Evolutionary conservation across 2,888 invertebrate species (phyloP), one percentile per base, ranked within the genome.

Genomic region (Noctuana brunneofusca): DNA sequence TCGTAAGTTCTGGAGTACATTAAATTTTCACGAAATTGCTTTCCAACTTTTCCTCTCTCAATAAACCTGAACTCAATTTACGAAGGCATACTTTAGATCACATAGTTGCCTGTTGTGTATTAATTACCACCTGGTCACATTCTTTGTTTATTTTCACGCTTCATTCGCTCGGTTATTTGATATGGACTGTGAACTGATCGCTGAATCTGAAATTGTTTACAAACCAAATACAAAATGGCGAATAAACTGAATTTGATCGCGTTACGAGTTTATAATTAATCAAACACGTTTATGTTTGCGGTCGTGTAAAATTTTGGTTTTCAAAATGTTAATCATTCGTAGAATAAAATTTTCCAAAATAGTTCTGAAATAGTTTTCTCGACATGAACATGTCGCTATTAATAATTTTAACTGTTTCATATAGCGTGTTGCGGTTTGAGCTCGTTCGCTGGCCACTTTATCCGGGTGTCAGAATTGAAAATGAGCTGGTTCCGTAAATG

Each of bases 1-100:
- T 83, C 76, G 74, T 83, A 87, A 91, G 84, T 89, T 89, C 75
- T 74, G 75, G 72, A 78, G 75, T 79, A 80, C 82, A 87, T 89
- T 87, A 89, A 88, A 89, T 86, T 89, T 89, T 89, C 84, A 89
- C 80, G 81, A 83, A 87, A 89, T 88, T 84, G 85, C 88, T 87
- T 84, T 80, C 80, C 74, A 89, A 89, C 84, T 89, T 88, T 89
- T 86, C 84, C 84, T 75, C 76, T 78, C 82, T 80, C 84, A 80
- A 87, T 87, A 86, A 82, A 80, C 81, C 67, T 71, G 76, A 81
- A 83, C 84, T 83, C 78, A 79, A 85, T 87, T 83, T 86, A 78
- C 79, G 75, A 78, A 83, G 80, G 80, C 82, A 84, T 87, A 87
- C 85, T 87, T 85, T 76, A 72, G 71, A 81, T 81, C 79, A 78